A percentile compares a stretch with the other conserved stretches of the same genome.
phyloP scores from a whole-genome alignment of 1,140 invertebrate genomes.

The Musca domestica region DNA sequence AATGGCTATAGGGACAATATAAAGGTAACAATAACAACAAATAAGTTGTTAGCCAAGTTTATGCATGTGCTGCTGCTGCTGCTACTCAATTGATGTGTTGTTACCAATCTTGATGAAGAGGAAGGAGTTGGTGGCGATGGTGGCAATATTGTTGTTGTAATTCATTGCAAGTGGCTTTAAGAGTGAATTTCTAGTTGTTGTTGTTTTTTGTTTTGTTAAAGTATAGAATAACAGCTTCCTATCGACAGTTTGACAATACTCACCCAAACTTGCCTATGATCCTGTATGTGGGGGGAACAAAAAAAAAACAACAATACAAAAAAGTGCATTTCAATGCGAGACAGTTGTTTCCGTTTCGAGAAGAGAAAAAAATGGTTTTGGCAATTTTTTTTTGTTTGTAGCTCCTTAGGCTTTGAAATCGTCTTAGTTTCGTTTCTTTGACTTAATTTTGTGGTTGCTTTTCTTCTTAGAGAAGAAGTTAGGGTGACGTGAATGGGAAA shows the following conservation, averaged over 20 bases:
- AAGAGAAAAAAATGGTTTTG: background rate
- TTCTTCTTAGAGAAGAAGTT: too few species aligned
- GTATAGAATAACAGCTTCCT: constrained; percentile 19
- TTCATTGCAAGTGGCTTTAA: constrained; percentile 2
- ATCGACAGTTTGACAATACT: constrained; percentile 16
- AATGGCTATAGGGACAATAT: background rate
- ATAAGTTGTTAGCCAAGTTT: constrained; percentile 20
- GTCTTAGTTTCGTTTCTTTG: too few species aligned
- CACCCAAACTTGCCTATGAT: background rate
- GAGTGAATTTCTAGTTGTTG: background rate
- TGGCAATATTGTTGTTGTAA: background rate
- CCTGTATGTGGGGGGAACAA: background rate
- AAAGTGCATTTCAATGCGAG: constrained; percentile 15
- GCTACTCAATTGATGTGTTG: too few species aligned
- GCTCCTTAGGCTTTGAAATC: too few species aligned
- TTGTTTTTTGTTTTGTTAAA: background rate
- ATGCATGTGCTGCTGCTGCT: background rate
- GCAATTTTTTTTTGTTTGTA: too few species aligned
- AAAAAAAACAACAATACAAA: background rate
- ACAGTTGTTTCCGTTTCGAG: constrained; percentile 19
- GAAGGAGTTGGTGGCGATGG: too few species aligned
- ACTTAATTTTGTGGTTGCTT: too few species aligned
- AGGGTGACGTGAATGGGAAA: too few species aligned
- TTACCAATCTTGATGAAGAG: too few species aligned
- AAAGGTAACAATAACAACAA: background rate